These are phyloP conservation scores for Chrysocyon brachyurus DNA, from an alignment of 2,797 vertebrate genomes.

Conservation along the genomic window DNA sequence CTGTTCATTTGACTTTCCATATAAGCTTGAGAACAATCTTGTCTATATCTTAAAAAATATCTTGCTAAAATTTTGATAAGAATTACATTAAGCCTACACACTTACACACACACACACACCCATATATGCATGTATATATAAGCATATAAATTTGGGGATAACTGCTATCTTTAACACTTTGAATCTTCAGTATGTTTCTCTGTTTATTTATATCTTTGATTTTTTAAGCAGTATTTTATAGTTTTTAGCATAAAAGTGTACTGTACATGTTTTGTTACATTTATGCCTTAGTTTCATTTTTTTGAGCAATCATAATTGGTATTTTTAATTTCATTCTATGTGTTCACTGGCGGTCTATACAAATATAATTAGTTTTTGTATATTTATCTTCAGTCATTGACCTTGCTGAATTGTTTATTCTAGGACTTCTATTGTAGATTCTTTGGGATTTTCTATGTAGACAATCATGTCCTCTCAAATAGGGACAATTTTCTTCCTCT, in stretches of 20 bases:
- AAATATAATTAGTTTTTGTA: not conserved
- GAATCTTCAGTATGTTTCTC: not conserved
- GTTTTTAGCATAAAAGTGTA: not conserved
- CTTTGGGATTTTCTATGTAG: not conserved
- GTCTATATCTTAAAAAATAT: not conserved
- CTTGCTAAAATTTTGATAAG: constrained; percentile 23
- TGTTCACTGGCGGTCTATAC: not conserved
- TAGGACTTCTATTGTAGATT: not conserved
- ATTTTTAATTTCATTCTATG: not conserved
- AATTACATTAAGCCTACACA: not conserved
- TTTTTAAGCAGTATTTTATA: constrained; percentile 31
- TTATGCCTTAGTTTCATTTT: not conserved
- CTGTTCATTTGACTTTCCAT: constrained; percentile 38
- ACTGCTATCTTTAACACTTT: constrained; percentile 29
- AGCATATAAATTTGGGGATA: not conserved
- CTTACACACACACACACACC: too few species aligned
- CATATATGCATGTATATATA: not conserved
- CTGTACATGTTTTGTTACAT: not conserved
- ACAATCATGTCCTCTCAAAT: not conserved
- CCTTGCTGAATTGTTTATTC: not conserved
- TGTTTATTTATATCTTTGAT: not conserved
- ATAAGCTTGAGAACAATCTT: constrained; percentile 39
- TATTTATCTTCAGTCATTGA: not conserved
- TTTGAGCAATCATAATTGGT: not conserved
- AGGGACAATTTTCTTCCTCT: constrained; percentile 7